Evolutionary conservation across 2,888 invertebrate genomes (phyloP).

Genomic region (Caenorhabditis macrosperma): DNA sequence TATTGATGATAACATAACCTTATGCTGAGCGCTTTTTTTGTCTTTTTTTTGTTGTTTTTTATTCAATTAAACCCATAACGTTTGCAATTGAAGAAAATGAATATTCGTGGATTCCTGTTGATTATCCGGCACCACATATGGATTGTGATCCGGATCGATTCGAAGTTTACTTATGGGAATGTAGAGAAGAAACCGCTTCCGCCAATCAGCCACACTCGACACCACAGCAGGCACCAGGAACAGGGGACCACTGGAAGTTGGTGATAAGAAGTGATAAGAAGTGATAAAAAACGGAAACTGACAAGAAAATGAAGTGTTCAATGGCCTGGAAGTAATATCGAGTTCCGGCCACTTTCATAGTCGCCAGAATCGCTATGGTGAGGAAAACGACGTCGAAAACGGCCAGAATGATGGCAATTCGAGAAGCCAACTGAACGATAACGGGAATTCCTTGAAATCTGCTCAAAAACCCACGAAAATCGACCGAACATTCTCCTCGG

Average conservation of each 20-base stretch:
- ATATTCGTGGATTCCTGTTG: constrained; percentile 3
- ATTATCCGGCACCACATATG: not conserved
- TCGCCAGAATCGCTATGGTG: not conserved
- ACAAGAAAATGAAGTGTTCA: constrained; percentile 18
- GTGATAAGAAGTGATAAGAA: not conserved
- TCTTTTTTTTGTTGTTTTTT: not conserved
- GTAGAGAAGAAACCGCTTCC: constrained; percentile 8
- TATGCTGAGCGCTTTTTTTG: constrained; percentile 45
- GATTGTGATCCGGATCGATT: constrained; percentile 25
- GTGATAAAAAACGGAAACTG: not conserved
- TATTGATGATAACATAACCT: constrained; percentile 53
- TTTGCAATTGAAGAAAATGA: constrained; percentile 40
- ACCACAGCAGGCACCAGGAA: constrained; percentile 18
- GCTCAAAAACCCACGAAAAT: not conserved
- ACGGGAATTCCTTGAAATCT: not conserved
- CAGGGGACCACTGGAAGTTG: constrained; percentile 38
- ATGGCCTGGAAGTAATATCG: constrained; percentile 16
- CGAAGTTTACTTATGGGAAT: constrained; percentile 2
- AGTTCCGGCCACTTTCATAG: not conserved
- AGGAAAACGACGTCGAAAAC: constrained; percentile 21
- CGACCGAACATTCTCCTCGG: constrained; percentile 40
- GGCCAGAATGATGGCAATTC: not conserved
- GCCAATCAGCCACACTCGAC: constrained; percentile 33
- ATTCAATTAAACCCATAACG: constrained; percentile 25
- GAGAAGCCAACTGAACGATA: constrained; percentile 18